Conservation (phyloP, 37 sponge, comb jelly and placozoan genomes). For the Petrosia ficiformis region DNA sequence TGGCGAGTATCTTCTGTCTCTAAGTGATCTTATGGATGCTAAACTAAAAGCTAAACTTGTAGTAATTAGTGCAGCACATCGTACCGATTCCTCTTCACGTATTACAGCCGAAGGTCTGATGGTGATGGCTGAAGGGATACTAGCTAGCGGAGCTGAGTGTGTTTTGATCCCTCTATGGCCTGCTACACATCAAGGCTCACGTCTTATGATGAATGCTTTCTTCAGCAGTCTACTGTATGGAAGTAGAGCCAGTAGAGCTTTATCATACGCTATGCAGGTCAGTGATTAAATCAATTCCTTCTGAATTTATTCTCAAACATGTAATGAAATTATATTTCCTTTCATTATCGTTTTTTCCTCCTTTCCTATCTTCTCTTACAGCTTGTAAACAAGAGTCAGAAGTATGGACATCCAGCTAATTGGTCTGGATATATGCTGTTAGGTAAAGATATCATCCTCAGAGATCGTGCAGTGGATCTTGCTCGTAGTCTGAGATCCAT, state of each 20-base stretch:
- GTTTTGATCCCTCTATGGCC: constrained; percentile 91
- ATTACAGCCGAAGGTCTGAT: constrained; percentile 64
- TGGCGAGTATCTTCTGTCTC: constrained; percentile 65
- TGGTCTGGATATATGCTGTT: constrained; percentile 90
- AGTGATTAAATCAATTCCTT: too few species aligned
- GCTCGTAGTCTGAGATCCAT: constrained; percentile 46
- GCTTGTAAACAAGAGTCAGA: constrained; percentile 58
- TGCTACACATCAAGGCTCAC: constrained; percentile 57
- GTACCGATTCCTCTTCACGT: constrained; percentile 26
- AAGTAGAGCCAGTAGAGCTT: constrained; percentile 70
- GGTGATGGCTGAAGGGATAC: constrained; percentile 66
- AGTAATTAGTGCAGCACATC: constrained; percentile 69
- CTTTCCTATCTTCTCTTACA: constrained; percentile 6
- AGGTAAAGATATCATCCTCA: constrained; percentile 78
- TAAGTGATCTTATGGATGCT: constrained; percentile 51
- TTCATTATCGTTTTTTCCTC: not conserved
- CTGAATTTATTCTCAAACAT: constrained; percentile 1
- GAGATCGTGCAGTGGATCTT: constrained; percentile 54
- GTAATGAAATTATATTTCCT: constrained; percentile 14
- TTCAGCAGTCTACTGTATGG: constrained; percentile 81
- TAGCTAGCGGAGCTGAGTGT: constrained; percentile 75
- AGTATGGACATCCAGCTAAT: constrained; percentile 80
- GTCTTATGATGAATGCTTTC: constrained; percentile 88
- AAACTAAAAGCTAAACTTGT: constrained; percentile 71
- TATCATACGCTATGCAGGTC: constrained; percentile 87